Percentiles rank a stretch among this genome's conserved stretches.
These are phyloP conservation scores for Parazoanthus darwini DNA, from an alignment of 92 coral and sea anemone genomes.

Conservation along the genomic window DNA sequence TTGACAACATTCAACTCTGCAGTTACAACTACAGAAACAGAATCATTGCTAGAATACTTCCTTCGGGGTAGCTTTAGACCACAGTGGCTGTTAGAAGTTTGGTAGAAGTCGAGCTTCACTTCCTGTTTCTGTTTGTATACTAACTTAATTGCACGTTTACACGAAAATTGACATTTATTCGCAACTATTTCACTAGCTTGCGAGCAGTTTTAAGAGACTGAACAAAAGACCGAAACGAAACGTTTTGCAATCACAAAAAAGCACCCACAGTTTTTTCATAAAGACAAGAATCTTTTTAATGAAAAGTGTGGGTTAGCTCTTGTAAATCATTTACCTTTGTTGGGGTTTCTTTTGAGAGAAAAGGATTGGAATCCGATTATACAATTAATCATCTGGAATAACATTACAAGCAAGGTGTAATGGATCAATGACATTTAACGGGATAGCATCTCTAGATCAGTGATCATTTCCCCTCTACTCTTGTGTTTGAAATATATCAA, in stretches of 20 bases:
- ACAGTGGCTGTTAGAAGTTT: background rate
- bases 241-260: background rate
- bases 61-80: background rate
- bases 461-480: conserved; percentile 11
- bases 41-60: background rate
- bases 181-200: background rate
- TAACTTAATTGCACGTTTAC: background rate
- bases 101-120: background rate
- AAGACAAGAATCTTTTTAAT: background rate
- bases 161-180: background rate
- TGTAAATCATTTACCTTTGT: background rate
- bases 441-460: background rate
- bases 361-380: conserved; percentile 4
- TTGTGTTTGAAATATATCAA: background rate
- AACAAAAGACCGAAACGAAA: background rate
- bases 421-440: background rate
- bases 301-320: background rate
- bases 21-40: background rate
- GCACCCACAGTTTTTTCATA: background rate
- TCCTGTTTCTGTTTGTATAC: background rate
- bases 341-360: conserved; percentile 1
- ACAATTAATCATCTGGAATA: background rate
- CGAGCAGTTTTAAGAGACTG: background rate
- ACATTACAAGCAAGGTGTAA: background rate
- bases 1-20: background rate